These are phyloP conservation scores for Amia ocellicauda DNA, from an alignment of 2,113 vertebrate species.

Conservation along the genomic window DNA sequence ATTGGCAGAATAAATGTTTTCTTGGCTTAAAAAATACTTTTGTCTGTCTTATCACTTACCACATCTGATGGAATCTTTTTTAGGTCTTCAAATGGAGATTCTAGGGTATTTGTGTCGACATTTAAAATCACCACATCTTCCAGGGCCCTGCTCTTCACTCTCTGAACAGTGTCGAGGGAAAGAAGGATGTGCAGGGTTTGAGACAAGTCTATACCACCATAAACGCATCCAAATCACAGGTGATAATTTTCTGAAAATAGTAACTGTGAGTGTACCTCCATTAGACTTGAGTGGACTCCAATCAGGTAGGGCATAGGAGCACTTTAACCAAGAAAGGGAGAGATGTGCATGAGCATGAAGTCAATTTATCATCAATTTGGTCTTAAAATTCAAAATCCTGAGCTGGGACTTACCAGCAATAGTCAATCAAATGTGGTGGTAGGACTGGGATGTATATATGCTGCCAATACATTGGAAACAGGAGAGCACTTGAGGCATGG, in stretches of 20 bases:
- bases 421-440: slow-evolving; percentile 83
- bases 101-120: slow-evolving; percentile 79
- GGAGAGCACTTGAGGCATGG: slow-evolving; percentile 72
- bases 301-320: slow-evolving; percentile 90
- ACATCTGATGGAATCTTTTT: slow-evolving; percentile 76
- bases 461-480: slow-evolving; percentile 89
- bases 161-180: slow-evolving; percentile 46
- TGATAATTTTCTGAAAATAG: no score
- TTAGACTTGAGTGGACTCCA: slow-evolving; percentile 79
- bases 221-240: background rate
- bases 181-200: background rate
- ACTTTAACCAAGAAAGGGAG: slow-evolving; percentile 46
- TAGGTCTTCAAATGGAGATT: slow-evolving; percentile 77
- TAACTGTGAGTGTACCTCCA: slow-evolving; percentile 68
- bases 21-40: no score
- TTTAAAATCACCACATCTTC: slow-evolving; percentile 88
- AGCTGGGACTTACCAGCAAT: slow-evolving; percentile 73
- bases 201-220: background rate
- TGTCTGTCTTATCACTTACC: slow-evolving; percentile 51
- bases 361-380: no score
- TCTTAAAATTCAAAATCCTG: no score
- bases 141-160: slow-evolving; percentile 65
- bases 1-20: no score
- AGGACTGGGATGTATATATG: slow-evolving; percentile 88
- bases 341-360: no score